phyloP scores from a whole-genome alignment of 2,888 invertebrate genomes.

The Lathronympha strigana region DNA sequence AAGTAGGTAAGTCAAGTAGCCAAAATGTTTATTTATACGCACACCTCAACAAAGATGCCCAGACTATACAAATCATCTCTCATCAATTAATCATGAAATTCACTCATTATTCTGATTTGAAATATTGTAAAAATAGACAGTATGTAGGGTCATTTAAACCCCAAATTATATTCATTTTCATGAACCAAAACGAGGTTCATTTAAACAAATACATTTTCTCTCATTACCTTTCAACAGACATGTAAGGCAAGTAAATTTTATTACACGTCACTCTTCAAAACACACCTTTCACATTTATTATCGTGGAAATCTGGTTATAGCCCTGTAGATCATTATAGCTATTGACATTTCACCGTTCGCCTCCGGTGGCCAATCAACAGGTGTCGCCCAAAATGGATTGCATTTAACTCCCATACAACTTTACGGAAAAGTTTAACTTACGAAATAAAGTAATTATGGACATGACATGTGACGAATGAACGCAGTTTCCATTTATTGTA shows the following conservation, averaged over 20 bases:
- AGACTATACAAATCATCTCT: too few species aligned
- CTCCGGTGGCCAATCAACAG: conserved; percentile 37
- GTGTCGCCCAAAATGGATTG: conserved; percentile 34
- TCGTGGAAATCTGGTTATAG: conserved; percentile 17
- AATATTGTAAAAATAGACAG: too few species aligned
- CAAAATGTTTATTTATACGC: too few species aligned
- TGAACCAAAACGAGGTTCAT: too few species aligned
- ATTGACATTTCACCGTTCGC: conserved; percentile 27
- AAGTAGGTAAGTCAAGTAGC: too few species aligned
- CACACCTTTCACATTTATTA: conserved; percentile 14
- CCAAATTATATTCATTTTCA: too few species aligned
- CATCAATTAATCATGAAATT: too few species aligned
- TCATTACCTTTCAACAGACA: too few species aligned
- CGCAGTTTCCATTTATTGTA: conserved; percentile 31
- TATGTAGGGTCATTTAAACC: too few species aligned
- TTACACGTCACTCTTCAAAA: conserved; percentile 11
- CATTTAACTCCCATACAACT: conserved; percentile 34
- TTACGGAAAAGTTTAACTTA: conserved; percentile 38
- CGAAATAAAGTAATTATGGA: conserved; percentile 36
- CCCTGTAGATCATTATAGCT: conserved; percentile 22
- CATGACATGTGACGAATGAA: conserved; percentile 37
- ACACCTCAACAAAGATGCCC: too few species aligned
- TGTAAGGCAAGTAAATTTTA: not conserved
- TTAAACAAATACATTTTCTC: too few species aligned
- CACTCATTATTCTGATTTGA: too few species aligned